Evolutionary conservation across 2,797 vertebrate species (phyloP).

Genomic region (Neosalanx taihuensis): DNA sequence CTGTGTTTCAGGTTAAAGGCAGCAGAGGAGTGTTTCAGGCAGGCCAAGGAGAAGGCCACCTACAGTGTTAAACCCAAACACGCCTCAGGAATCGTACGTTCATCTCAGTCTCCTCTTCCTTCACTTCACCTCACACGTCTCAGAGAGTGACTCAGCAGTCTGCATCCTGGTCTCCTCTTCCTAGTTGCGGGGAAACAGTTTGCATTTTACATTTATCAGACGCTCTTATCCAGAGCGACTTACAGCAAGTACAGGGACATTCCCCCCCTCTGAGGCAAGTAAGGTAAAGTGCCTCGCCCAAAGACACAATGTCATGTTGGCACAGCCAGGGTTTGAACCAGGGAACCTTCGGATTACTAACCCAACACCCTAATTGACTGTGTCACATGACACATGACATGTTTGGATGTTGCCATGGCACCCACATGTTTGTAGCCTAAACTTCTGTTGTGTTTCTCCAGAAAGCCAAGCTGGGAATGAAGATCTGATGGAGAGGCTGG

Average conservation of each 20-base stretch:
- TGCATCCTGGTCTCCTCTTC: background rate
- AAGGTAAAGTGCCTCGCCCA: no score
- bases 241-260: no score
- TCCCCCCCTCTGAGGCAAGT: no score
- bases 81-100: constrained; percentile 91
- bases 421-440: background rate
- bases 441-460: constrained; percentile 62
- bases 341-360: no score
- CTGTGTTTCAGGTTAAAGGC: constrained; percentile 81
- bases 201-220: no score
- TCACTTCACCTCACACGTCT: background rate
- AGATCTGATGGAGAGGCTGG: constrained; percentile 76
- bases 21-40: constrained; percentile 88
- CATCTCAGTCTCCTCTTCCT: background rate
- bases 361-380: no score
- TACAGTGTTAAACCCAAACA: constrained; percentile 96
- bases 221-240: no score
- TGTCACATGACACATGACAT: no score
- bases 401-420: no score
- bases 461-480: constrained; percentile 97
- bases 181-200: no score
- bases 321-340: no score
- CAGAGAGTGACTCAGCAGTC: background rate
- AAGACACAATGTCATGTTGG: no score
- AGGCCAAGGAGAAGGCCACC: constrained; percentile 89